Evolutionary conservation across 2,888 invertebrate species (phyloP).

Genomic region (Oscheius sp.): DNA sequence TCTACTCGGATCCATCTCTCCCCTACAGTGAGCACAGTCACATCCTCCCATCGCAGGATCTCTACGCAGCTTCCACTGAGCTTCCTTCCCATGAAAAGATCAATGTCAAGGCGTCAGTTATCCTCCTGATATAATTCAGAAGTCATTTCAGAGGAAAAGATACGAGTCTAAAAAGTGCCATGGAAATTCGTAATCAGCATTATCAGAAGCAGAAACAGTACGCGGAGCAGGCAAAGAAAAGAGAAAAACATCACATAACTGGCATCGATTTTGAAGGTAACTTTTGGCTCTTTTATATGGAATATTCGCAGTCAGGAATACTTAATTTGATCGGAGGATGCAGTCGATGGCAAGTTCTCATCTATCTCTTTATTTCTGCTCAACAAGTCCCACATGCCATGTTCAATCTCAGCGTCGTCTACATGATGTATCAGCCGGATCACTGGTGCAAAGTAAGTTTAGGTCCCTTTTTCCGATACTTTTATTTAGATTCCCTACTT

Average conservation of each 20-base stretch:
- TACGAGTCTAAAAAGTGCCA: slow-evolving; percentile 47
- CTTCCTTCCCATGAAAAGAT: slow-evolving; percentile 5
- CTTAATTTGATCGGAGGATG: slow-evolving; percentile 72
- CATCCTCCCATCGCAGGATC: slow-evolving; percentile 9
- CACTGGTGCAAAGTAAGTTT: slow-evolving; percentile 72
- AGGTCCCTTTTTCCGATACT: too few species aligned
- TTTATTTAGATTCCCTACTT: slow-evolving; percentile 63
- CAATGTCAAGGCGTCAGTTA: slow-evolving; percentile 20
- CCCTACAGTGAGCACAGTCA: background rate
- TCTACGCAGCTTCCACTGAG: background rate
- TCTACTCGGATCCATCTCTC: slow-evolving; percentile 48
- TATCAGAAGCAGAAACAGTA: slow-evolving; percentile 59
- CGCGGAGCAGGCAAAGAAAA: slow-evolving; percentile 39
- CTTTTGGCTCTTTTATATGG: background rate
- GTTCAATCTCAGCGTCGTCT: slow-evolving; percentile 71
- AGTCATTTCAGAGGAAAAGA: slow-evolving; percentile 22
- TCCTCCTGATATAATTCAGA: background rate
- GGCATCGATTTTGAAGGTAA: slow-evolving; percentile 62
- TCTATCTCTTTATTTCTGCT: slow-evolving; percentile 70
- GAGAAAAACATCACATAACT: slow-evolving; percentile 36
- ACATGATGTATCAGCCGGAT: slow-evolving; percentile 73
- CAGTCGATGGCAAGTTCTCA: slow-evolving; percentile 69
- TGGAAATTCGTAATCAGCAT: slow-evolving; percentile 59
- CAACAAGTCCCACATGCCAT: slow-evolving; percentile 73
- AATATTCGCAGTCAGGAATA: slow-evolving; percentile 56